Conservation (phyloP, 2,113 vertebrate species). For the Anoura caudifer region DNA sequence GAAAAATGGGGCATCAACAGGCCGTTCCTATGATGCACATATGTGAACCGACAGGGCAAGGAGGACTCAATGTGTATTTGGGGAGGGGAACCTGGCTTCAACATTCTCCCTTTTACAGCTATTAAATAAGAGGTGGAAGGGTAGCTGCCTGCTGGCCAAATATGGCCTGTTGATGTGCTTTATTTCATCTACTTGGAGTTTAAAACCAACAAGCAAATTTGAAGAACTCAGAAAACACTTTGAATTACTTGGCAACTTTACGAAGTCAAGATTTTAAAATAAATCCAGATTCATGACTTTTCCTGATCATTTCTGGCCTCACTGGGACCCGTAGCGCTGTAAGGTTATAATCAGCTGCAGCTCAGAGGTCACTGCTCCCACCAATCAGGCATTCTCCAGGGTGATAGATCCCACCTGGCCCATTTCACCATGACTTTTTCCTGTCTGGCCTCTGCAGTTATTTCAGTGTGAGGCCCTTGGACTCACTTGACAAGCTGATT, state of each 20-base stretch:
- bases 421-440: not conserved
- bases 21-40: not conserved
- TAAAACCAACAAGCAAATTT: not conserved
- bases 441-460: not conserved
- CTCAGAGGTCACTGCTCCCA: not conserved
- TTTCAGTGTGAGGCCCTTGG: not conserved
- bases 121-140: not conserved
- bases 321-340: not conserved
- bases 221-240: not conserved
- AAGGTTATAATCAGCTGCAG: not conserved
- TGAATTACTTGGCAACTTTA: not conserved
- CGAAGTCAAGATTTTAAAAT: not conserved
- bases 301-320: not conserved
- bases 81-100: not conserved
- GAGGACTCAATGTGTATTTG: not conserved
- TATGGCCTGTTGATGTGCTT: not conserved
- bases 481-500: not conserved
- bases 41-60: not conserved
- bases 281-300: not conserved
- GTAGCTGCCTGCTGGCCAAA: not conserved
- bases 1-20: not conserved
- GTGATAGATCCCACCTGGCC: not conserved
- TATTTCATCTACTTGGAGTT: not conserved
- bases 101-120: not conserved
- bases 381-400: not conserved